phyloP scores from a whole-genome alignment of 2,888 invertebrate species.

The Drosophila robusta region DNA sequence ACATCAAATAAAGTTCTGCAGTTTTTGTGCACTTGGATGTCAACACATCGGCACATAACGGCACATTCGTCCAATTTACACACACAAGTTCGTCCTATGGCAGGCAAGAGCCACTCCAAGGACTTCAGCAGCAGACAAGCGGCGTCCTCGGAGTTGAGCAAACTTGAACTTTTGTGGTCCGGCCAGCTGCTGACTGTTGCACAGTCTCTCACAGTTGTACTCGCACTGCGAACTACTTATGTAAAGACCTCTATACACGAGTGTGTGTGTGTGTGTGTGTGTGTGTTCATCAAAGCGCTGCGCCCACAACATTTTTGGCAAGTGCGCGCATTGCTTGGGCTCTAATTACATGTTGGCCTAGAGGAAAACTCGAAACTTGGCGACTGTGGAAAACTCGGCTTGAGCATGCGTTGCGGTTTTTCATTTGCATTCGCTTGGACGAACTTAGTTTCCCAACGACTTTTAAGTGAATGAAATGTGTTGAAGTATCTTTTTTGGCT shows the following conservation, averaged over 20 bases:
- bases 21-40: conserved; percentile 70
- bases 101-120: conserved; percentile 51
- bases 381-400: conserved; percentile 52
- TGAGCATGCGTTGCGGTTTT: conserved; percentile 78
- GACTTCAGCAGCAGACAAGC: conserved; percentile 68
- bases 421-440: conserved; percentile 70
- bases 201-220: conserved; percentile 19
- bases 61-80: conserved; percentile 80
- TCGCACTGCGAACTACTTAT: conserved; percentile 3
- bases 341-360: conserved; percentile 77
- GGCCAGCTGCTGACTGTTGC: conserved; percentile 61
- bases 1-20: conserved; percentile 59
- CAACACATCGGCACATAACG: conserved; percentile 78
- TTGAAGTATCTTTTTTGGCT: conserved; percentile 21
- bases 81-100: conserved; percentile 55
- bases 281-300: conserved; percentile 62
- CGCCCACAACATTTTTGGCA: conserved; percentile 77
- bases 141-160: conserved; percentile 57
- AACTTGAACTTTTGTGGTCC: conserved; percentile 77
- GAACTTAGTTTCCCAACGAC: conserved; percentile 61
- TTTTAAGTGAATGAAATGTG: conserved; percentile 66
- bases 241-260: conserved; percentile 4
- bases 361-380: conserved; percentile 37
- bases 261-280: not conserved
- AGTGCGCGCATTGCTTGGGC: conserved; percentile 66